phyloP scores from a whole-genome alignment of 2,797 vertebrate species.

The Pantherophis alleghaniensis region DNA sequence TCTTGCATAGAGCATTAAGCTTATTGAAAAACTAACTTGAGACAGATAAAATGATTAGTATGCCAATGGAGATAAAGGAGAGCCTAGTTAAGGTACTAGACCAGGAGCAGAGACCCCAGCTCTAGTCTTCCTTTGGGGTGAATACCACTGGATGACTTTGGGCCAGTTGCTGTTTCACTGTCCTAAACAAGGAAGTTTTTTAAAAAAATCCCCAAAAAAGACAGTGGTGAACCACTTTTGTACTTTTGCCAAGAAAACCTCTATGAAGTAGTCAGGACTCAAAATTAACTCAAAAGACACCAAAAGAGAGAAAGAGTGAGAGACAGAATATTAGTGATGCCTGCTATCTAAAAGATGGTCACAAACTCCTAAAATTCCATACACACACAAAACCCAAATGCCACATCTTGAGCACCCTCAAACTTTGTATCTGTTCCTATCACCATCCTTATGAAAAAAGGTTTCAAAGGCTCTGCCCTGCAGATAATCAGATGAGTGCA shows the following conservation, averaged over 20 bases:
- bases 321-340: neutral
- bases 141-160: neutral
- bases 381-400: neutral
- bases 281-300: no score
- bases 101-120: neutral
- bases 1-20: neutral
- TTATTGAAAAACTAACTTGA: neutral
- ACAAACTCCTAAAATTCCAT: neutral
- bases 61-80: neutral
- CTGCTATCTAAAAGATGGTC: neutral
- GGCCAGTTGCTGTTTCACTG: no score
- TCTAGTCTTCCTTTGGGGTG: neutral
- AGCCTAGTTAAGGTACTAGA: neutral
- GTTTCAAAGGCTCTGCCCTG: neutral
- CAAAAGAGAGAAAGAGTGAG: neutral
- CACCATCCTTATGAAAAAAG: neutral
- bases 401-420: neutral
- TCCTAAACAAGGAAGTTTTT: no score
- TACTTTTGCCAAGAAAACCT: no score
- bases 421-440: neutral
- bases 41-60: neutral
- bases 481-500: neutral
- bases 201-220: no score
- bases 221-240: no score
- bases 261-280: no score